Conservation (phyloP, 2,888 invertebrate genomes). For the Stenolophus ochropezus region DNA sequence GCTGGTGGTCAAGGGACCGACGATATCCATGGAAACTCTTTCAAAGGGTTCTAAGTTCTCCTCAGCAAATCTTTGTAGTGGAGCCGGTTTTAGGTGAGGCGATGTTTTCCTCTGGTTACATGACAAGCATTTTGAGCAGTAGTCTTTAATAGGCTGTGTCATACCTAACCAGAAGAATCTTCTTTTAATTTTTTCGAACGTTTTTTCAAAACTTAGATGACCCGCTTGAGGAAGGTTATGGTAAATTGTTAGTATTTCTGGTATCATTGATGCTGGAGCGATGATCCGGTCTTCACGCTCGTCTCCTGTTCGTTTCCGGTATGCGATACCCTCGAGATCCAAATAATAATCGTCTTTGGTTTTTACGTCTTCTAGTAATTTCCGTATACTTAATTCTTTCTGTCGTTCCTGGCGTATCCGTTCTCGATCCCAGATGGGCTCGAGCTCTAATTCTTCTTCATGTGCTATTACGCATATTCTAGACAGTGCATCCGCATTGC, state of each 20-base stretch:
- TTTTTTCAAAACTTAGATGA: neutral
- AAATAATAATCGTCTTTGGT: constrained; percentile 36
- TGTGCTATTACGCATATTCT: too few species aligned
- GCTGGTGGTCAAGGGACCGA: constrained; percentile 65
- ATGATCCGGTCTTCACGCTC: neutral
- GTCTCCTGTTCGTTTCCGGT: neutral
- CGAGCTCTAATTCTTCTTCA: too few species aligned
- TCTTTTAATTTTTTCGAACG: constrained; percentile 56
- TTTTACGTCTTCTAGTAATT: neutral
- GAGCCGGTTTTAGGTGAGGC: constrained; percentile 62
- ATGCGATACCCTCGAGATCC: constrained; percentile 56
- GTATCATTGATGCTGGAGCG: neutral
- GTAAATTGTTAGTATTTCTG: neutral
- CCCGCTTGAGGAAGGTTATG: neutral
- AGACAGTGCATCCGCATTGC: too few species aligned
- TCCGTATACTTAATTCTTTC: neutral
- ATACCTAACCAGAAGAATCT: constrained; percentile 65
- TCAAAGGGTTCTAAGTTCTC: constrained; percentile 62
- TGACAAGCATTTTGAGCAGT: constrained; percentile 62
- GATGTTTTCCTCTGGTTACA: constrained; percentile 65
- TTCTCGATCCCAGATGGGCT: too few species aligned
- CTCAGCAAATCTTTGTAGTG: constrained; percentile 63
- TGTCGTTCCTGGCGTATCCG: too few species aligned
- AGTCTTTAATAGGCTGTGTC: constrained; percentile 63
- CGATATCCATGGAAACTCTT: constrained; percentile 65